Conservation (phyloP, 2,888 invertebrate species). For the Cataglyphis albicans region DNA sequence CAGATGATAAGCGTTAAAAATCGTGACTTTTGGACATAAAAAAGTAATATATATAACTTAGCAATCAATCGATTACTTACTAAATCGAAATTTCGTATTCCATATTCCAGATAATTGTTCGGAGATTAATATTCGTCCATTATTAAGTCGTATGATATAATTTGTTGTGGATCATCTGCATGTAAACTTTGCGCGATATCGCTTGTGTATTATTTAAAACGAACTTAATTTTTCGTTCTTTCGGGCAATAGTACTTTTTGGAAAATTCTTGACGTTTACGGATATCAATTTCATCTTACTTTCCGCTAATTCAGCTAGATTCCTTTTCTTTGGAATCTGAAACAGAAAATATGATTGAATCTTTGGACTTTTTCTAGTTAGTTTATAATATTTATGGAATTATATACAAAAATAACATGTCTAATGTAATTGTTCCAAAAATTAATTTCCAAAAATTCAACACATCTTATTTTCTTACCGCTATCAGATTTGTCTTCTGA, state of each 20-base stretch:
- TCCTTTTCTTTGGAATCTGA: constrained; percentile 91
- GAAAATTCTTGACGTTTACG: constrained; percentile 70
- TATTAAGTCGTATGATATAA: constrained; percentile 4
- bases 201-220: constrained; percentile 50
- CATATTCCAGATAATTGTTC: background rate
- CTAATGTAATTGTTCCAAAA: background rate
- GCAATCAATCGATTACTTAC: constrained; percentile 28
- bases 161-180: constrained; percentile 55
- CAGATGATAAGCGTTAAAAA: constrained; percentile 51
- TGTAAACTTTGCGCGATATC: constrained; percentile 55
- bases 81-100: constrained; percentile 16
- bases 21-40: constrained; percentile 7
- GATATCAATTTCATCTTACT: constrained; percentile 66
- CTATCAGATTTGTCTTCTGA: constrained; percentile 87
- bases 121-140: background rate
- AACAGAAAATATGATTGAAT: constrained; percentile 72
- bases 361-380: background rate
- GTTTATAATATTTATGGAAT: constrained; percentile 1
- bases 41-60: constrained; percentile 24
- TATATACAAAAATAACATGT: constrained; percentile 4
- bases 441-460: background rate
- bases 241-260: constrained; percentile 66
- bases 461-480: constrained; percentile 79
- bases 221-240: constrained; percentile 46
- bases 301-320: constrained; percentile 88